phyloP scores from a whole-genome alignment of 2,888 invertebrate genomes.

The Protodeltote pygarga region DNA sequence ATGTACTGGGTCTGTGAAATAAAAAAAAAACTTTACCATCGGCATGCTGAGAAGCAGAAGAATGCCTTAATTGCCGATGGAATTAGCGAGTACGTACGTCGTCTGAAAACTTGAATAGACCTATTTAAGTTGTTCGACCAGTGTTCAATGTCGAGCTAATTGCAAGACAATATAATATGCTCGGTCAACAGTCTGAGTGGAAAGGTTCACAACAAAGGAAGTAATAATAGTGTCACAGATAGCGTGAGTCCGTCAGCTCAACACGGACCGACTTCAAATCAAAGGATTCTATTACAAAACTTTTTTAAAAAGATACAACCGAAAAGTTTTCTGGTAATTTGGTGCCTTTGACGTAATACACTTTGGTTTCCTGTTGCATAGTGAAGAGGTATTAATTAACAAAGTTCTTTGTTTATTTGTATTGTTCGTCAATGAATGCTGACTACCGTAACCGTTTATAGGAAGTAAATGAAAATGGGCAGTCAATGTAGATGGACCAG shows the following conservation, averaged over 20 bases:
- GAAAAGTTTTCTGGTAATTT: background rate
- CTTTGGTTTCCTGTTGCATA: background rate
- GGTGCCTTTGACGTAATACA: background rate
- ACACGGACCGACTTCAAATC: background rate
- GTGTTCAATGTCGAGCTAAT: too few relatives aligned
- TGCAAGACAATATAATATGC: too few relatives aligned
- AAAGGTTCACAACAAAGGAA: too few relatives aligned
- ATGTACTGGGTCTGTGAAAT: too few relatives aligned
- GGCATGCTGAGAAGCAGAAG: too few relatives aligned
- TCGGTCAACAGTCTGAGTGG: too few relatives aligned
- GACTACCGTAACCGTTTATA: background rate
- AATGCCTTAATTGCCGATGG: too few relatives aligned
- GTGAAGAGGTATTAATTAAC: slow-evolving; percentile 2
- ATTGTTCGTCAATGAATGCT: background rate
- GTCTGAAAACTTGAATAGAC: too few relatives aligned
- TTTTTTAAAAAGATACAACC: background rate
- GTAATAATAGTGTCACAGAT: background rate
- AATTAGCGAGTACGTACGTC: too few relatives aligned
- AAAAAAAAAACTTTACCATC: too few relatives aligned
- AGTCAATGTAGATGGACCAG: background rate
- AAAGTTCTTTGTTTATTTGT: background rate
- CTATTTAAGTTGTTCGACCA: too few relatives aligned
- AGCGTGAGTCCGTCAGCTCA: background rate
- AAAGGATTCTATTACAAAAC: slow-evolving; percentile 2
- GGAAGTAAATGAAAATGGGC: slow-evolving; percentile 6